These are phyloP conservation scores for Mormoops blainvillei DNA, from an alignment of 2,113 vertebrate species.

Conservation along the genomic window DNA sequence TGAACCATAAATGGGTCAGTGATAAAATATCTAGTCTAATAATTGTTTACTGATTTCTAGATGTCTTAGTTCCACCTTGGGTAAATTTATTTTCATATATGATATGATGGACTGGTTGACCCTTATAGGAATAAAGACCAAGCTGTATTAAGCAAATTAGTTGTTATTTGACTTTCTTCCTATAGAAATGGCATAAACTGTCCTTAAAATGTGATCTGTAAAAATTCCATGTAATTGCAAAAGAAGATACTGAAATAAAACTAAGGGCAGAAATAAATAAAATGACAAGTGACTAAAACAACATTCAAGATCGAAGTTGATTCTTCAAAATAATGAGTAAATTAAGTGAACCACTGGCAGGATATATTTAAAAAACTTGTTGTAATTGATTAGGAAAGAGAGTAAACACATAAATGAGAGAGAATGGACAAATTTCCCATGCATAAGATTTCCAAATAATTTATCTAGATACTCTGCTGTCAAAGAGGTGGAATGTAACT, in stretches of 20 bases:
- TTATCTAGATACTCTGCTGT: background rate
- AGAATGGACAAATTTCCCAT: background rate
- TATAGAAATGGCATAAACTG: background rate
- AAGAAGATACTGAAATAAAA: slow-evolving; percentile 5
- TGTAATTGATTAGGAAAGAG: background rate
- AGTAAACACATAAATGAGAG: background rate
- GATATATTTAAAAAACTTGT: slow-evolving; percentile 8
- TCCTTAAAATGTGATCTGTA: background rate
- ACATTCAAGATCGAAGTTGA: background rate
- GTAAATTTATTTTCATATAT: background rate
- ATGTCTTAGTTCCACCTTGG: background rate
- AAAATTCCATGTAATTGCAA: background rate
- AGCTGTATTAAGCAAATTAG: background rate
- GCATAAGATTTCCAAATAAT: background rate
- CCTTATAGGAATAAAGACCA: background rate
- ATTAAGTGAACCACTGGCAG: background rate
- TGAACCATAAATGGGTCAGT: background rate
- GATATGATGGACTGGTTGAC: background rate
- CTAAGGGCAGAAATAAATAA: background rate
- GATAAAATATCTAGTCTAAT: background rate
- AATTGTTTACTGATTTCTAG: background rate
- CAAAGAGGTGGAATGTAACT: background rate
- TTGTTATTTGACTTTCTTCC: background rate
- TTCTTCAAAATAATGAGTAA: slow-evolving; percentile 1
- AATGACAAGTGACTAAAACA: background rate